Percentiles rank a stretch among this genome's conserved stretches.
Evolutionary conservation across 1,140 invertebrate genomes (phyloP).

Genomic region (Tetramorium parvispinum): DNA sequence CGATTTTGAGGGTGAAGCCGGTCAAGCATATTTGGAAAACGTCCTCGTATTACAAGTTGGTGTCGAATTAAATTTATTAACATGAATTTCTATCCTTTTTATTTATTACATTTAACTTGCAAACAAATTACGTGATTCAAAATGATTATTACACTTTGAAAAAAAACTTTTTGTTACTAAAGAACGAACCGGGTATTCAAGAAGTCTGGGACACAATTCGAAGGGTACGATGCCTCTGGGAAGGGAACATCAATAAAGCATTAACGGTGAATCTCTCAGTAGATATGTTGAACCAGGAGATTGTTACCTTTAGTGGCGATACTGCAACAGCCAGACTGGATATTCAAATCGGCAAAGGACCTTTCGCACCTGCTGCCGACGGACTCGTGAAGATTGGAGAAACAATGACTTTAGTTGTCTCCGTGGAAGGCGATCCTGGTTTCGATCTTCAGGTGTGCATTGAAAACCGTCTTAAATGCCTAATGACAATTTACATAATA

Average conservation of each 20-base stretch:
- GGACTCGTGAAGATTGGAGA: slow-evolving; percentile 94
- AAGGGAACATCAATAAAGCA: slow-evolving; percentile 92
- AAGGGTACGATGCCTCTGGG: slow-evolving; percentile 92
- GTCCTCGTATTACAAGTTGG: slow-evolving; percentile 90
- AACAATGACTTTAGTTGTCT: slow-evolving; percentile 92
- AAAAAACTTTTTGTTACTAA: neutral
- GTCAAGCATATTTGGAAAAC: slow-evolving; percentile 93
- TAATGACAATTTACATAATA: neutral
- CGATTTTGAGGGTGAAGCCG: slow-evolving; percentile 90
- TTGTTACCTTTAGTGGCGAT: slow-evolving; percentile 93
- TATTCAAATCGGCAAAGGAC: slow-evolving; percentile 92
- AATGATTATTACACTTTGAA: neutral
- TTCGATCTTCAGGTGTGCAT: slow-evolving; percentile 89
- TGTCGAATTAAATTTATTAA: neutral
- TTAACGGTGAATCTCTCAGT: slow-evolving; percentile 91
- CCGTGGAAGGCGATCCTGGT: slow-evolving; percentile 92
- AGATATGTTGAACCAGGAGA: slow-evolving; percentile 92
- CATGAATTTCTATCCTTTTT: neutral
- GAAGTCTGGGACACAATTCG: slow-evolving; percentile 94
- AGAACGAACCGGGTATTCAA: slow-evolving; percentile 93
- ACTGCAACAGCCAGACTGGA: slow-evolving; percentile 93
- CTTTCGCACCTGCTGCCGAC: slow-evolving; percentile 91
- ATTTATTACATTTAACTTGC: neutral
- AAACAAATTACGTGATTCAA: neutral
- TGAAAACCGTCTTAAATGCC: neutral